Evolutionary conservation across 2,888 invertebrate species (phyloP).

Genomic region (Ophraella communa): DNA sequence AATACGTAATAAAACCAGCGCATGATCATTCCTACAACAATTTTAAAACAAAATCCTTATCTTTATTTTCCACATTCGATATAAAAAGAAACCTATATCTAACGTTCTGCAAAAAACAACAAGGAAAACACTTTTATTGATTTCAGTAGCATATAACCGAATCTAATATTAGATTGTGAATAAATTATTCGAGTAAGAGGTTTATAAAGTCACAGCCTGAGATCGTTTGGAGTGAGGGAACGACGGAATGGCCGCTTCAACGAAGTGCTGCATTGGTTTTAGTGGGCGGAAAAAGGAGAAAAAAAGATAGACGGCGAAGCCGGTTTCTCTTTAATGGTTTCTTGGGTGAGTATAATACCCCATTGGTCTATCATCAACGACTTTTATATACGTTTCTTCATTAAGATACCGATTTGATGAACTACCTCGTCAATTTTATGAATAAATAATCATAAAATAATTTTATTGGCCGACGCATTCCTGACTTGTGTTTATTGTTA

Average conservation of each 20-base stretch:
- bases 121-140: slow-evolving; percentile 68
- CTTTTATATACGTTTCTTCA: slow-evolving; percentile 34
- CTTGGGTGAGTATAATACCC: slow-evolving; percentile 38
- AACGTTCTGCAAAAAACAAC: slow-evolving; percentile 45
- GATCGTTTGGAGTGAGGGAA: slow-evolving; percentile 46
- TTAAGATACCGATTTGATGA: slow-evolving; percentile 35
- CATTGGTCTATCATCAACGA: slow-evolving; percentile 35
- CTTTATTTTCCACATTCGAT: slow-evolving; percentile 48
- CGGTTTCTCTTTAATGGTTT: slow-evolving; percentile 43
- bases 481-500: slow-evolving; percentile 17
- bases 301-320: slow-evolving; percentile 44
- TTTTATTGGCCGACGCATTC: slow-evolving; percentile 6
- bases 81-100: slow-evolving; percentile 37
- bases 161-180: slow-evolving; percentile 59
- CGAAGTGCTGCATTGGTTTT: slow-evolving; percentile 33
- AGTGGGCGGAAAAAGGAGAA: slow-evolving; percentile 43
- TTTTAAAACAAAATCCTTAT: slow-evolving; percentile 48
- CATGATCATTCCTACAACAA: slow-evolving; percentile 46
- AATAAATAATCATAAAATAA: slow-evolving; percentile 19
- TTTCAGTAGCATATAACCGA: slow-evolving; percentile 74
- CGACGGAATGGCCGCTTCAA: slow-evolving; percentile 54
- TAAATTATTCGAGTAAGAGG: slow-evolving; percentile 7
- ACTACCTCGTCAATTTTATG: slow-evolving; percentile 16
- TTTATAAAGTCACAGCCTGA: slow-evolving; percentile 48
- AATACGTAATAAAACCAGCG: slow-evolving; percentile 50